Evolutionary conservation across 2,888 invertebrate genomes (phyloP).

Genomic region (Proisotoma minuta): DNA sequence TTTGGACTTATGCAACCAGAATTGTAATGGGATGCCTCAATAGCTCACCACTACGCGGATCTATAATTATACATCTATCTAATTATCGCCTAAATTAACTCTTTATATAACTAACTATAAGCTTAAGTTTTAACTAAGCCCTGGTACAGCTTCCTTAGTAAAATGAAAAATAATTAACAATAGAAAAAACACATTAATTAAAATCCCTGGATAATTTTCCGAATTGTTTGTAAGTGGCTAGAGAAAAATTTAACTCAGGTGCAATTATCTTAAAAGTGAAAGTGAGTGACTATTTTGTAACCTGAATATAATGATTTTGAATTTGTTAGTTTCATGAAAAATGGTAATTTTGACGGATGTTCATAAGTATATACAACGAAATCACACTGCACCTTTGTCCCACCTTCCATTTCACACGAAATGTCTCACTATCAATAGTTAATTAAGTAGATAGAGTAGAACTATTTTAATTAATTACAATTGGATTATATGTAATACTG

Average conservation of each 20-base stretch:
- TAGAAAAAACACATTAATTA: too few species aligned
- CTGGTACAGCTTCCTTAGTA: too few species aligned
- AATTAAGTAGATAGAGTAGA: too few species aligned
- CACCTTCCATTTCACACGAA: neutral
- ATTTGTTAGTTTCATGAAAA: neutral
- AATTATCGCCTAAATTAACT: too few species aligned
- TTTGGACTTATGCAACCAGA: conserved; percentile 33
- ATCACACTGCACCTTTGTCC: conserved; percentile 44
- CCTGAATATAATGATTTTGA: neutral
- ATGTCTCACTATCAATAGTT: neutral
- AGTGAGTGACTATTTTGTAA: too few species aligned
- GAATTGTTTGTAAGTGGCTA: too few species aligned
- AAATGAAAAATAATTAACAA: too few species aligned
- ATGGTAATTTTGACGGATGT: neutral
- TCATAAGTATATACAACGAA: conserved; percentile 37
- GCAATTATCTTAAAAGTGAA: too few species aligned
- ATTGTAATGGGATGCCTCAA: conserved; percentile 23
- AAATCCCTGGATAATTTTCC: too few species aligned
- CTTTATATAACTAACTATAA: neutral
- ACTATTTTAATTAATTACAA: too few species aligned
- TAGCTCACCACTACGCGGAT: conserved; percentile 19
- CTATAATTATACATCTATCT: conserved; percentile 1
- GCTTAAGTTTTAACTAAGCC: neutral
- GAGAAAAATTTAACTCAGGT: too few species aligned
- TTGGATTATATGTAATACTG: too few species aligned